A percentile compares a stretch with the other conserved stretches of the same genome.
phyloP scores from a whole-genome alignment of 2,113 vertebrate species.

The Pelmatolapia mariae region DNA sequence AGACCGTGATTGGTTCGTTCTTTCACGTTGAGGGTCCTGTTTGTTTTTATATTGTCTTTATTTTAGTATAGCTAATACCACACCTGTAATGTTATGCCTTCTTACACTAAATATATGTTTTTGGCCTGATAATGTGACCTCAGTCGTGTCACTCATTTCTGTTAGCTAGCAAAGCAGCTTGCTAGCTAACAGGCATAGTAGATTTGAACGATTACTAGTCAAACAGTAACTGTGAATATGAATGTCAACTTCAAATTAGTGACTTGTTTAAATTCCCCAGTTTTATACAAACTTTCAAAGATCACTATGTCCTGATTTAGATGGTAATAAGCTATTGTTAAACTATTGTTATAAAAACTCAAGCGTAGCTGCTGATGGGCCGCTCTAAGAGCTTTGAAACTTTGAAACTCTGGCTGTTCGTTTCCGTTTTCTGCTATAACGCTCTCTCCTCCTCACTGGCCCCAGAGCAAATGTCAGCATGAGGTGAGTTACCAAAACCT shows the following conservation, averaged over 20 bases:
- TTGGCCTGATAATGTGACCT: neutral
- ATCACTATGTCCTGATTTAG: neutral
- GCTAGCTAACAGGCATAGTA: neutral
- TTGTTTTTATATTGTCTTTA: neutral
- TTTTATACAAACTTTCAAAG: neutral
- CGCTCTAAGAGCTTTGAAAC: neutral
- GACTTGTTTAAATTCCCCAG: neutral
- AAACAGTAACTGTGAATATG: neutral
- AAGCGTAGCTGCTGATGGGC: neutral
- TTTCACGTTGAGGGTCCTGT: neutral
- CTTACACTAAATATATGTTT: neutral
- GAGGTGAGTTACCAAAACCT: neutral
- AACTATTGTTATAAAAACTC: neutral
- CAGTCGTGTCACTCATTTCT: neutral
- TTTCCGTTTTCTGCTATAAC: neutral
- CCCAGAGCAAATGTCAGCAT: neutral
- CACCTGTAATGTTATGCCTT: neutral
- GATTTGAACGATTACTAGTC: neutral
- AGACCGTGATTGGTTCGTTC: neutral
- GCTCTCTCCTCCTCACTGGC: neutral
- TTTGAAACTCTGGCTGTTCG: neutral
- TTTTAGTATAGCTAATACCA: neutral
- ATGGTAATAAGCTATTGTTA: neutral
- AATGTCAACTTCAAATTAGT: neutral
- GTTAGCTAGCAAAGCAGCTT: neutral